Evolutionary conservation across 2,797 vertebrate species (phyloP), one percentile per base, ranked within the genome.

Genomic region (Yasuhikotakia modesta): DNA sequence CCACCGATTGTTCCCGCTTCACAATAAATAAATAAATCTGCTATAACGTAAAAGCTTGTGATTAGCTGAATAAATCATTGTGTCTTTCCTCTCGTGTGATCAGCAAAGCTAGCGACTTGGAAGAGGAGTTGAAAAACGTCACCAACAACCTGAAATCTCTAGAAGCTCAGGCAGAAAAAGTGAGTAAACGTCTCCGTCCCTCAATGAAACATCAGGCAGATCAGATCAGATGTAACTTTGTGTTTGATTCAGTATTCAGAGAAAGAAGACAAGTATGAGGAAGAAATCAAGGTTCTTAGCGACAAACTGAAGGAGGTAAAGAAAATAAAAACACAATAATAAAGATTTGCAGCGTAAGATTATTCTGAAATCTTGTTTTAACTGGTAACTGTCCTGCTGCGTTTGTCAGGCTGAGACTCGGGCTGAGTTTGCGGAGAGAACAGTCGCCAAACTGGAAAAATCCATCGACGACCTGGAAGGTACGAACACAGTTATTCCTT

Each of bases 211-310:
- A 14, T 67, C 8, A 10, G 11, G 45, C 11, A 10, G n/a, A 27
- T n/a, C 27, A 17, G 22, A 39, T 71, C 45, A 13, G n/a, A 32
- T 55, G 24, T n/a, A 30, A 55, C 35, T 78, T 61, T 85, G 24
- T 76, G 32, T 79, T 19, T 82, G 4, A 77, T 81, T 82, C 90
- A 99, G 98, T 99, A 99, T 90, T 99, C 97, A 0, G 96, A 98
- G 92, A 99, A 99, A 90, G 98, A 99, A 86, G 97, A 99, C 88
- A 99, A 99, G 89, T 99, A 98, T 0, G 97, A 99, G 90, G 97
- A 98, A 89, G 98, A 99, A 91, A 99, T 99, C 88, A 99, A 99
- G 93, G 92, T 98, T 80, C 93, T 99, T 79, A 92, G 89, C 65
- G 93, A 94, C 89, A 94, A 93, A 84, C 91, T 94, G 89, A 94